These are phyloP conservation scores for Agraylea sexmaculata DNA, from an alignment of 1,140 invertebrate species.

Conservation along the genomic window DNA sequence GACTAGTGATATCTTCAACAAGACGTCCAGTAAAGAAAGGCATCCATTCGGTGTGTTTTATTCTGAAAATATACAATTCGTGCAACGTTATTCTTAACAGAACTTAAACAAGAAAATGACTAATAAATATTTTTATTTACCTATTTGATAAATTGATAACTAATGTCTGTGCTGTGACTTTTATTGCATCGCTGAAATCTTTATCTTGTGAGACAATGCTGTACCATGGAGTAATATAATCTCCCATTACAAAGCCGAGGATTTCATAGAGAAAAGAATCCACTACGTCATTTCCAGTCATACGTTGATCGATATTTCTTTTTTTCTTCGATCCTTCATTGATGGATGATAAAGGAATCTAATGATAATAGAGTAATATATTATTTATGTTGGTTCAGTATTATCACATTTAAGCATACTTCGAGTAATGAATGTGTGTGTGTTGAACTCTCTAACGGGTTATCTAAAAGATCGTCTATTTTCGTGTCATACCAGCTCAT, in stretches of 20 bases:
- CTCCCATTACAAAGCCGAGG: constrained; percentile 60
- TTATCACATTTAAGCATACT: not conserved
- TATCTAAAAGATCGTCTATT: constrained; percentile 10
- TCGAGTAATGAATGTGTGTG: constrained; percentile 6
- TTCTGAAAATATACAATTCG: constrained; percentile 38
- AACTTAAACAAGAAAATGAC: no score
- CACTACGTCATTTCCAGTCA: constrained; percentile 36
- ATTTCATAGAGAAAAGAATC: constrained; percentile 44
- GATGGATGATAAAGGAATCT: not conserved
- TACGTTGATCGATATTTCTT: not conserved
- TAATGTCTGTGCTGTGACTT: constrained; percentile 41
- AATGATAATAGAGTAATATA: not conserved
- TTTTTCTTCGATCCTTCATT: constrained; percentile 10
- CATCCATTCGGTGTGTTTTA: constrained; percentile 84
- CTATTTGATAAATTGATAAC: constrained; percentile 47
- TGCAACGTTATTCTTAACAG: no score
- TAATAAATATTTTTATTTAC: constrained; percentile 23
- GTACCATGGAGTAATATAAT: constrained; percentile 75
- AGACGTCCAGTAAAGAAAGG: constrained; percentile 73
- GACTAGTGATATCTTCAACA: constrained; percentile 82
- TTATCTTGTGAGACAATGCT: constrained; percentile 43
- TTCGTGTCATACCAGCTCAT: not conserved
- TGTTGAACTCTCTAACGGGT: constrained; percentile 10
- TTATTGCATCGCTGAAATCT: constrained; percentile 44
- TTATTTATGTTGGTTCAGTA: not conserved